A percentile compares a stretch with the other conserved stretches of the same genome.
Evolutionary conservation across 2,113 vertebrate species (phyloP).

Genomic region (Scartelaos histophorus): DNA sequence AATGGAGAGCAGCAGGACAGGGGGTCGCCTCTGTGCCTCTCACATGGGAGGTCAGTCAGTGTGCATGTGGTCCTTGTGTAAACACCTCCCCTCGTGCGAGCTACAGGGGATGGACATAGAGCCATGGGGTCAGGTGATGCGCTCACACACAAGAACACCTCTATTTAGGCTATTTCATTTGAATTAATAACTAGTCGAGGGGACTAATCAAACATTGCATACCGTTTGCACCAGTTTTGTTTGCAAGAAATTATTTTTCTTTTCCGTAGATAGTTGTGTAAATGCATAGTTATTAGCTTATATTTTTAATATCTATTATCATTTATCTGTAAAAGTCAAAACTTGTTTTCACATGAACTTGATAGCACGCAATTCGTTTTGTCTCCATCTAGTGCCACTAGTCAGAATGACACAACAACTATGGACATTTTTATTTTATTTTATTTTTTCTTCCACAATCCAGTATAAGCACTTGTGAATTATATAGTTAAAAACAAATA

Average conservation of each 20-base stretch:
- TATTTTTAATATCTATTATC: not conserved
- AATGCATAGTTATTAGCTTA: not conserved
- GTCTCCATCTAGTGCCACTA: conserved; percentile 60
- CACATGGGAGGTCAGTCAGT: conserved; percentile 41
- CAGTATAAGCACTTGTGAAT: not conserved
- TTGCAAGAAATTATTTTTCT: not conserved
- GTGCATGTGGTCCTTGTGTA: conserved; percentile 35
- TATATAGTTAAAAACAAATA: too few relatives aligned
- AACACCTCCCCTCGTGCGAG: conserved; percentile 8
- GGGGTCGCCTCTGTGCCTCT: conserved; percentile 38
- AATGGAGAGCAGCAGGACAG: conserved; percentile 42
- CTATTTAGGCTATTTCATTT: not conserved
- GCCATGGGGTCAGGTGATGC: not conserved
- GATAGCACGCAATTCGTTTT: conserved; percentile 27
- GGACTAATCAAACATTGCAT: not conserved
- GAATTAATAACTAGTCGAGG: not conserved
- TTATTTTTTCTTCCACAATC: not conserved
- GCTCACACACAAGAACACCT: not conserved
- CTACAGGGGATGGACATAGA: conserved; percentile 1
- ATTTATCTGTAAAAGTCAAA: conserved; percentile 22
- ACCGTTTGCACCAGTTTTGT: not conserved
- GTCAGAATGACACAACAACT: not conserved
- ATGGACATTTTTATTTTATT: not conserved
- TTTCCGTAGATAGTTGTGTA: not conserved
- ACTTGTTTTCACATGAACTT: conserved; percentile 48